Conservation (phyloP, 2,113 vertebrate species). For the Pachyramphus minor region DNA sequence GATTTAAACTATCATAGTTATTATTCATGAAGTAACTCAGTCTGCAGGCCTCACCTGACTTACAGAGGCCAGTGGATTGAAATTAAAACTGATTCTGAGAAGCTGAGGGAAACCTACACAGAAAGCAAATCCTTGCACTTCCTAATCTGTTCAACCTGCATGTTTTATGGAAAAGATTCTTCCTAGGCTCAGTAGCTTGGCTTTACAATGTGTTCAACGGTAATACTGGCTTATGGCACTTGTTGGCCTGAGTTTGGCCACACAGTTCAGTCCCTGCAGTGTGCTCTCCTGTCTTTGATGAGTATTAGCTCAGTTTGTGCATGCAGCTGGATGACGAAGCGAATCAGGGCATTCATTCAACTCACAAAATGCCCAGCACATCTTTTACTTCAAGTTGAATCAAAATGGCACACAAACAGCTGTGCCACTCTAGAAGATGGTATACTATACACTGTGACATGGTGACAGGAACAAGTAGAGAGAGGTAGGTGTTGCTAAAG, state of each 20-base stretch:
- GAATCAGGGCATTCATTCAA: not conserved
- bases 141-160: not conserved
- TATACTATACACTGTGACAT: not conserved
- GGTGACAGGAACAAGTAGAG: not conserved
- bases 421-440: not conserved
- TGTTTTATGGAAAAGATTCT: not conserved
- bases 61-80: not conserved
- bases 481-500: not conserved
- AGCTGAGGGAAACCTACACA: not conserved
- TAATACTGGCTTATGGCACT: not conserved
- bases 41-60: not conserved
- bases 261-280: not conserved
- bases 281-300: not conserved
- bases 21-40: not conserved
- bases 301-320: not conserved
- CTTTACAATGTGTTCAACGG: not conserved
- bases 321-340: not conserved
- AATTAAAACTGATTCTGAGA: not conserved
- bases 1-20: not conserved
- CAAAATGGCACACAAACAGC: not conserved
- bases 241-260: not conserved
- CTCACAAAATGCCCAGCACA: not conserved
- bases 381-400: not conserved
- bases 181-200: not conserved
- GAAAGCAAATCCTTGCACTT: rapidly evolving